Evolutionary conservation across 1,140 invertebrate species (phyloP).

Genomic region (Euura lappo): DNA sequence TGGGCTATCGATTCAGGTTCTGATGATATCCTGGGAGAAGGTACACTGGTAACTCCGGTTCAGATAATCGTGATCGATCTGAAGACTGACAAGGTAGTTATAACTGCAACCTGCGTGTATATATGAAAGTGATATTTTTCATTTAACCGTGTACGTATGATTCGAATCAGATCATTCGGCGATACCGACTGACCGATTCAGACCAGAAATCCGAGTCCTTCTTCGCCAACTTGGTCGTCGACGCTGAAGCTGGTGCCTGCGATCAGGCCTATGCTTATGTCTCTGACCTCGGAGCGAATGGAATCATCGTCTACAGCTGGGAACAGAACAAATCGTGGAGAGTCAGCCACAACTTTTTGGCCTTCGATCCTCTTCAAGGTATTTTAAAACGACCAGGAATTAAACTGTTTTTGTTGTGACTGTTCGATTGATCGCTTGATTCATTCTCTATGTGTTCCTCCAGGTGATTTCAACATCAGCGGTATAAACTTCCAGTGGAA

Average conservation of each 20-base stretch:
- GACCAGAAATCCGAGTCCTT: conserved; percentile 74
- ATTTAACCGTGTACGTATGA: neutral
- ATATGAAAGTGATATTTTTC: neutral
- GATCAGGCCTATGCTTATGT: conserved; percentile 77
- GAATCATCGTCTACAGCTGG: conserved; percentile 76
- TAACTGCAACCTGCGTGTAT: neutral
- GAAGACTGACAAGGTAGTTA: conserved; percentile 66
- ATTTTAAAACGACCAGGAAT: conserved; percentile 23
- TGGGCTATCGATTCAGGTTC: conserved; percentile 80
- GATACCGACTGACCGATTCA: conserved; percentile 69
- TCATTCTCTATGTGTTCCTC: conserved; percentile 17
- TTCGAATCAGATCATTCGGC: conserved; percentile 60
- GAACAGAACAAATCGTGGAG: conserved; percentile 77
- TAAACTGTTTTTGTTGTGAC: neutral
- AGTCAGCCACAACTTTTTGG: conserved; percentile 80
- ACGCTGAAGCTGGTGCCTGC: conserved; percentile 71
- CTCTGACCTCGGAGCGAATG: conserved; percentile 75
- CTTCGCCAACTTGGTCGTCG: conserved; percentile 75
- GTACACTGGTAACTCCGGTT: conserved; percentile 66
- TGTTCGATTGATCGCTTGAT: conserved; percentile 3
- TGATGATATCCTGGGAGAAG: conserved; percentile 71
- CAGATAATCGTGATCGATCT: conserved; percentile 74
- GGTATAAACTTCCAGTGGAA: conserved; percentile 81
- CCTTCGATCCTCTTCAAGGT: conserved; percentile 77
- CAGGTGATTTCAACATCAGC: conserved; percentile 70